Evolutionary conservation across 1,140 invertebrate genomes (phyloP), one percentile per base, ranked within the genome.

Genomic region (Branchinecta lynchi): DNA sequence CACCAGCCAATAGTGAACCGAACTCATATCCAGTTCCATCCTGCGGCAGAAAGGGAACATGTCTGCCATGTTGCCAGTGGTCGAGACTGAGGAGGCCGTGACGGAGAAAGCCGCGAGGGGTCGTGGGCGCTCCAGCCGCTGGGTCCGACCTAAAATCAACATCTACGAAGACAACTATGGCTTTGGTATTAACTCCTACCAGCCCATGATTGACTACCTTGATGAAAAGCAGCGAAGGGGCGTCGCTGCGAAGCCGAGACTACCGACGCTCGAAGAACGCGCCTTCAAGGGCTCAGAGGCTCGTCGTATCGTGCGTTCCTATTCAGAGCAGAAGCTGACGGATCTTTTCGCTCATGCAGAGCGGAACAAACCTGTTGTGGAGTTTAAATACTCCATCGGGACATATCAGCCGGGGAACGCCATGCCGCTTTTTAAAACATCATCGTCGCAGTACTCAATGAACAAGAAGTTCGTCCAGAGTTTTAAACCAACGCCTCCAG

Each of bases 181-280:
- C 45, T 87, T 86, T 72, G 87, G 86, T 7, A 88, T 89, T 68
- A 88, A 89, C 75, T 89, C 83, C 76, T 90, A 90, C 77, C 86
- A 89, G 75, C 87, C 88, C 10, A 89, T 90, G 87, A 85, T 90
- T 71, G 88, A 90, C 75, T 89, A 89, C 74, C 83, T 90, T 69
- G 84, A 87, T 73, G 75, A 75, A 10, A 82, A 82, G 77, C 68
- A 74, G 77, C 46, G 80, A 81, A 71, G 76, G 81, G 21, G 86
- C 87, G 60, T 84, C 86, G 76, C 79, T 90, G 70, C 88, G 88
- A 8, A 88, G 85, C 85, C 83, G 84, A 3, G 86, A 89, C 75
- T 86, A 88, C 75, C 80, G 85, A 71, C 85, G 82, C 3, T 77
- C 86, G 69, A 79, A 83, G 68, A 81, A 83, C 73, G 86, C 83